These are phyloP conservation scores for Nematostella vectensis DNA, from an alignment of 92 coral and sea anemone genomes.

Conservation along the genomic window DNA sequence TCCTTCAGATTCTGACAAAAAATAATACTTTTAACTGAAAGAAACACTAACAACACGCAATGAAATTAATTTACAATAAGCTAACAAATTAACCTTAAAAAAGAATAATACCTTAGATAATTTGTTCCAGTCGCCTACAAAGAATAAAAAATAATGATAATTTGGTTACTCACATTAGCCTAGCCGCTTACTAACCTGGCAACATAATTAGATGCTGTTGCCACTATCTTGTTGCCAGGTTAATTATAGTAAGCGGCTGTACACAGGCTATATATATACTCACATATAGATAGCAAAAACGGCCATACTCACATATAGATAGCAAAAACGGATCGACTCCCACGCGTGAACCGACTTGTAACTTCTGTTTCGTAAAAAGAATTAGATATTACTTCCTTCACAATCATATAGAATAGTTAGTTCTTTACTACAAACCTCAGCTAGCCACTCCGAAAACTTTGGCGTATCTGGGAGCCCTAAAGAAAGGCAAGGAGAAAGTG, in stretches of 20 bases:
- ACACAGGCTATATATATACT: no score
- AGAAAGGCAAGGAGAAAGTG: not conserved
- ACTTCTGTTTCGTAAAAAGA: conserved; percentile 56
- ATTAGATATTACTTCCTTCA: no score
- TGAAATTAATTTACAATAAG: no score
- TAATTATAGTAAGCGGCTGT: no score
- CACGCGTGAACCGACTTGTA: conserved; percentile 53
- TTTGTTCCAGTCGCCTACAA: conserved; percentile 2
- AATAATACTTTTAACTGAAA: no score
- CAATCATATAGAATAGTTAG: not conserved
- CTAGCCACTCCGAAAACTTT: conserved; percentile 43
- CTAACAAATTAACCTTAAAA: no score
- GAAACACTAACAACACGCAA: no score
- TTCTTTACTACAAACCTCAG: conserved; percentile 20
- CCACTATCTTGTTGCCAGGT: no score
- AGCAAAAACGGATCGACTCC: conserved; percentile 93
- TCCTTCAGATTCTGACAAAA: conserved; percentile 50
- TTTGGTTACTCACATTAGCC: no score
- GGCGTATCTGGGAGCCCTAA: conserved; percentile 49
- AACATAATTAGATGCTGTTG: no score
- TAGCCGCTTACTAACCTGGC: no score
- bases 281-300: conserved; percentile 83
- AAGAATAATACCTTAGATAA: not conserved
- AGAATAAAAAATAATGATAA: no score
- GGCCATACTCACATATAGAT: conserved; percentile 61